These are phyloP conservation scores for Ophion ventricosus DNA, from an alignment of 2,888 invertebrate genomes.

Conservation along the genomic window DNA sequence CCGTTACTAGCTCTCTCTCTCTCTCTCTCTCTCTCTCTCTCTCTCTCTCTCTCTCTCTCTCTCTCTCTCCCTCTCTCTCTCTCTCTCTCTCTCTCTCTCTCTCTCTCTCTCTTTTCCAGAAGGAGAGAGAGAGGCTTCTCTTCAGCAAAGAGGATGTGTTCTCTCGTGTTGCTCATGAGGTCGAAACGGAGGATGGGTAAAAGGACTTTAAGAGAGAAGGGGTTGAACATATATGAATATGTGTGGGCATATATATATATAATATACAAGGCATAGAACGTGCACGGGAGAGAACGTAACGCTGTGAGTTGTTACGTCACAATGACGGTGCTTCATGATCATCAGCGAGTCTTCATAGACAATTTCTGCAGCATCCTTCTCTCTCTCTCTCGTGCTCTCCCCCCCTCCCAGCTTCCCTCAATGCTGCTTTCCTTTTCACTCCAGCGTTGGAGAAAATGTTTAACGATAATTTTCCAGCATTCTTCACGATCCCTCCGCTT, in stretches of 20 bases:
- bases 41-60: slow-evolving; percentile 1
- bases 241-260: not conserved
- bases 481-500: not conserved
- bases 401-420: not conserved
- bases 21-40: slow-evolving; percentile 12
- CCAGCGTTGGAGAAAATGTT: not conserved
- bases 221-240: slow-evolving; percentile 27
- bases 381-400: slow-evolving; percentile 24
- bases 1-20: not conserved
- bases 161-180: slow-evolving; percentile 31
- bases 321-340: slow-evolving; percentile 40
- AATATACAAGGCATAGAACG: slow-evolving; percentile 31
- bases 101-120: not conserved
- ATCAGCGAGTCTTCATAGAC: slow-evolving; percentile 38
- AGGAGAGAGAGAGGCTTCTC: slow-evolving; percentile 49
- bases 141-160: slow-evolving; percentile 40
- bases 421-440: not conserved
- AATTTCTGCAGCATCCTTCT: slow-evolving; percentile 47
- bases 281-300: slow-evolving; percentile 70
- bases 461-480: slow-evolving; percentile 35
- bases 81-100: not conserved
- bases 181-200: slow-evolving; percentile 62
- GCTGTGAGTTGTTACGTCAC: slow-evolving; percentile 70
- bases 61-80: not conserved
- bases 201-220: slow-evolving; percentile 46